These are phyloP conservation scores for Delichon dasypus DNA, from an alignment of 2,797 vertebrate genomes.

Conservation along the genomic window DNA sequence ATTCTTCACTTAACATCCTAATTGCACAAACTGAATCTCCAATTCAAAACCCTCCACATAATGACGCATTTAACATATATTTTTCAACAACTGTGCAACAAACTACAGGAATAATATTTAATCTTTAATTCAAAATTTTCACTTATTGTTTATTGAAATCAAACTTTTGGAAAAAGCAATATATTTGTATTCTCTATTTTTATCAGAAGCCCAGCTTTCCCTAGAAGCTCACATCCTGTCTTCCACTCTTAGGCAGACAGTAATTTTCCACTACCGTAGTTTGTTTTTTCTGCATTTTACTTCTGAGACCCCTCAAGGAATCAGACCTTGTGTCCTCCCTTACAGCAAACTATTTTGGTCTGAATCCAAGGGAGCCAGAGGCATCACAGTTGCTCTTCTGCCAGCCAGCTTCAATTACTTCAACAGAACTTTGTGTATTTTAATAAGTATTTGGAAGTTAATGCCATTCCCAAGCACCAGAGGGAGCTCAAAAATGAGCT, in stretches of 20 bases:
- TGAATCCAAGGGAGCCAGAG: not conserved
- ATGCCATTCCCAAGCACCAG: slow-evolving; percentile 26
- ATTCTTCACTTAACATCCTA: slow-evolving; percentile 64
- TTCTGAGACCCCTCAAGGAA: not conserved
- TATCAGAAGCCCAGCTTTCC: not conserved
- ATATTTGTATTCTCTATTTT: not conserved
- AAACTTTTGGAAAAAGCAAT: not conserved
- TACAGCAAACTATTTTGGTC: not conserved
- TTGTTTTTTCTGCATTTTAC: not conserved
- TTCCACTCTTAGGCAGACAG: not conserved
- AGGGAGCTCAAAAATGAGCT: slow-evolving; percentile 45
- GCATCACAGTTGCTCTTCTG: not conserved
- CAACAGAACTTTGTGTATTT: not conserved
- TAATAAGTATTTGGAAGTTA: not conserved
- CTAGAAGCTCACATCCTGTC: not conserved
- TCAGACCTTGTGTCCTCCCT: not conserved
- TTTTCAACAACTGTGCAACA: not conserved
- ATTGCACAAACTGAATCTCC: slow-evolving; percentile 28
- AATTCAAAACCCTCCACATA: slow-evolving; percentile 11
- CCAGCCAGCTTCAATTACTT: not conserved
- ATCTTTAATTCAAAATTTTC: not conserved
- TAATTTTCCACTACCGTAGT: not conserved
- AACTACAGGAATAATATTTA: not conserved
- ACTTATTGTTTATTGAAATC: not conserved
- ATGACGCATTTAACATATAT: not conserved